phyloP scores from a whole-genome alignment of 2,888 invertebrate species.

The Tachina lurida region DNA sequence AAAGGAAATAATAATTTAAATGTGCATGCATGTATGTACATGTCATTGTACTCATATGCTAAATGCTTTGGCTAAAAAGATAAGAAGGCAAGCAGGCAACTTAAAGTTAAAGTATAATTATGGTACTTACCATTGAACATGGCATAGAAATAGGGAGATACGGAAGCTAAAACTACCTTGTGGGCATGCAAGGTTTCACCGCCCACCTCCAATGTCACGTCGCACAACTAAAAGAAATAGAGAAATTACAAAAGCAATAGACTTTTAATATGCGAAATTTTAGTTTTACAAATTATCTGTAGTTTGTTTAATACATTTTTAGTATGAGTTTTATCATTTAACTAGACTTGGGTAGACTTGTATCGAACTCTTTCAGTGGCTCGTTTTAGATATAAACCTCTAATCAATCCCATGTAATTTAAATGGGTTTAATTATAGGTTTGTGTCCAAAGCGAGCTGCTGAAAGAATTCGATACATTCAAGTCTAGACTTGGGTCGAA shows the following conservation, averaged over 20 bases:
- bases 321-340: not conserved
- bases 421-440: too few relatives aligned
- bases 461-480: too few relatives aligned
- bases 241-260: not conserved
- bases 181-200: constrained; percentile 88
- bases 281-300: constrained; percentile 58
- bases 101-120: constrained; percentile 5
- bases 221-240: constrained; percentile 79
- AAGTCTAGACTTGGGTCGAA: too few relatives aligned
- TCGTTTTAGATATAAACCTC: not conserved
- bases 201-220: constrained; percentile 87
- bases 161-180: constrained; percentile 89
- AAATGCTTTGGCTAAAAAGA: not conserved
- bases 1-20: constrained; percentile 40
- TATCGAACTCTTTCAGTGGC: not conserved
- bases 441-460: too few relatives aligned
- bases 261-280: constrained; percentile 17
- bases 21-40: constrained; percentile 10
- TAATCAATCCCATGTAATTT: not conserved
- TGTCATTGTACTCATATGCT: not conserved
- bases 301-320: constrained; percentile 23
- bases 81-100: not conserved
- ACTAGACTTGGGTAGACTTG: not conserved
- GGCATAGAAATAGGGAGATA: constrained; percentile 90
- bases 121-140: constrained; percentile 83